These are phyloP conservation scores for Lutjanus erythropterus DNA, from an alignment of 2,113 vertebrate species.

Conservation along the genomic window DNA sequence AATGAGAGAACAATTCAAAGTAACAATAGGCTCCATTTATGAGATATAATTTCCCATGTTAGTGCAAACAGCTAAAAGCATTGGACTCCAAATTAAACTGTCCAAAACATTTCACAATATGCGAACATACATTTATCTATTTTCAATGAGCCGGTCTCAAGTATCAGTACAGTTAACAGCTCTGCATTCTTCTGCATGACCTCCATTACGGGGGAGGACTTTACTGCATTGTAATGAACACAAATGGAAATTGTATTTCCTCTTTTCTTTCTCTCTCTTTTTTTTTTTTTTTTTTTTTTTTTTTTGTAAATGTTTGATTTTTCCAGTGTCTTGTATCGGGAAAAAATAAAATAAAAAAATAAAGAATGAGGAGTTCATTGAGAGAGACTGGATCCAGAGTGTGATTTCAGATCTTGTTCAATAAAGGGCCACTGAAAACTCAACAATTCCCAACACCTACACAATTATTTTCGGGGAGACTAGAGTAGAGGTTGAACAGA, in stretches of 20 bases:
- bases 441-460: too few relatives aligned
- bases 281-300: neutral
- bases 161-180: slow-evolving; percentile 19
- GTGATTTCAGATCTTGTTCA: slow-evolving; percentile 15
- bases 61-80: slow-evolving; percentile 3
- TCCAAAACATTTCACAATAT: slow-evolving; percentile 11
- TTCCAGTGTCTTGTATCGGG: neutral
- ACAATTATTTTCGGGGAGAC: too few relatives aligned
- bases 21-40: slow-evolving; percentile 7
- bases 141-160: slow-evolving; percentile 42
- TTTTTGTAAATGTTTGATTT: neutral
- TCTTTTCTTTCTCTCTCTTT: neutral
- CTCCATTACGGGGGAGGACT: slow-evolving; percentile 36
- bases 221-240: slow-evolving; percentile 26
- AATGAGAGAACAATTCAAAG: neutral
- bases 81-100: slow-evolving; percentile 12
- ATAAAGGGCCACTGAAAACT: too few relatives aligned
- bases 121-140: slow-evolving; percentile 17
- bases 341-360: neutral
- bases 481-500: slow-evolving; percentile 16
- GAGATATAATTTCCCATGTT: slow-evolving; percentile 2
- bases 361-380: neutral
- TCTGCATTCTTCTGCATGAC: slow-evolving; percentile 24
- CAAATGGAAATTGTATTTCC: slow-evolving; percentile 13
- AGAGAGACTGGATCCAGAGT: neutral